Base-by-base conservation (phyloP, 2,888 invertebrate species). In the Agrypnus murinus region DNA sequence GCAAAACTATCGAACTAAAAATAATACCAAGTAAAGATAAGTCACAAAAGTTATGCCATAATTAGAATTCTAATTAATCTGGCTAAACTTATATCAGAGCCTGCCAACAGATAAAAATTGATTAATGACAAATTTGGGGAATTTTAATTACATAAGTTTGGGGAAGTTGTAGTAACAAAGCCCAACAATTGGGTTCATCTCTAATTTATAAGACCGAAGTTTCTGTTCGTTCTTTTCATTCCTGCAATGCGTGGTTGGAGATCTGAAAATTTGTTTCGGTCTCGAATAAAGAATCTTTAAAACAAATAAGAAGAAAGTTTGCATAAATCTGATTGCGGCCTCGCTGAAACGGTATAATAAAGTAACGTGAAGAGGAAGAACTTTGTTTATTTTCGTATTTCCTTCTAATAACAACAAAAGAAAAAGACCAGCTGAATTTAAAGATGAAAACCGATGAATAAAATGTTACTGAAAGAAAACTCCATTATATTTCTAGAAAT, bases 1-100 rank as follows among this genome's bases (percentile, higher is more conserved):
- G 12, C 7, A 50, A 25, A 55, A 55, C 55, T 55, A 64, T 64
- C 40, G 15, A 50, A 64, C 25, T 53, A 48, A 64, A 64, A 60
- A 60, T 46, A 10, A 25, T 25, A 25, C 15, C 12, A 78, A 74
- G 75, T 73, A 74, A 77, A 77, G 74, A 57, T 73, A 53, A 55
- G 36, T 55, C n/a, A 36, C 17, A 12, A 48, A 59, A 25, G 58
- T 38, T 50, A 53, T 43, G 32, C 31, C 45, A 58, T 70, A 60
- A 65, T 62, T 62, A 46, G 50, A 70, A 70, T 58, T 66, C 55
- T 62, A 68, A 71, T 64, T 71, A 63, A 58, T 67, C 31, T 14
- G 31, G 14, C 15, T 15, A 60, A 71, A 66, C 57, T 59, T 59
- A 32, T 48, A 43, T 31, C 34, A 17, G 43, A 14, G 43, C 25